Percentiles rank a stretch among this genome's conserved stretches.
Conservation (phyloP, 2,888 invertebrate species). For the Papilio demoleus region DNA sequence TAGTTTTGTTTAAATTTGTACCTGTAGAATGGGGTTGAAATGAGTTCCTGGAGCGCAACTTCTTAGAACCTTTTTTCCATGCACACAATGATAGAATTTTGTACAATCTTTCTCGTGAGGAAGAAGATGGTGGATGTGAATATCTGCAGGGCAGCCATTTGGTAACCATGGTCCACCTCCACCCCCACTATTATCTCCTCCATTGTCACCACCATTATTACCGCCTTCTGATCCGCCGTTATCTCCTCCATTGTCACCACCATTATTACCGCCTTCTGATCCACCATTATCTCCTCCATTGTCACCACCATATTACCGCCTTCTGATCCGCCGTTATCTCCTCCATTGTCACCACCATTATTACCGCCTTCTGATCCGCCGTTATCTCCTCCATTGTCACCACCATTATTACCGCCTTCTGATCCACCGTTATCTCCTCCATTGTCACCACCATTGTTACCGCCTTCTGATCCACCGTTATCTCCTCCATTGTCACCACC, state of each 20-base stretch:
- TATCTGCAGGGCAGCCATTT: conserved; percentile 59
- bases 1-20: no score
- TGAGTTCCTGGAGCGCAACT: conserved; percentile 51
- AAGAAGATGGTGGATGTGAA: conserved; percentile 51
- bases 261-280: conserved; percentile 11
- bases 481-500: no score
- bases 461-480: background rate
- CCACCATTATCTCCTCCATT: background rate
- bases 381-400: background rate
- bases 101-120: conserved; percentile 59
- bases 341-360: background rate
- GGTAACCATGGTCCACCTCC: conserved; percentile 42
- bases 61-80: conserved; percentile 52
- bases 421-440: conserved; percentile 5
- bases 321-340: background rate
- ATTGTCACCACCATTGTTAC: no score
- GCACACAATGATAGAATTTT: conserved; percentile 60
- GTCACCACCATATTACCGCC: conserved; percentile 9
- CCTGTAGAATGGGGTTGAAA: conserved; percentile 42
- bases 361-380: background rate
- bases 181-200: background rate
- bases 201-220: conserved; percentile 1
- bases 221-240: background rate
- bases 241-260: background rate
- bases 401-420: no score